A percentile compares a stretch with the other conserved stretches of the same genome.
Conservation (phyloP, 2,113 vertebrate genomes). For the Columbina picui region DNA sequence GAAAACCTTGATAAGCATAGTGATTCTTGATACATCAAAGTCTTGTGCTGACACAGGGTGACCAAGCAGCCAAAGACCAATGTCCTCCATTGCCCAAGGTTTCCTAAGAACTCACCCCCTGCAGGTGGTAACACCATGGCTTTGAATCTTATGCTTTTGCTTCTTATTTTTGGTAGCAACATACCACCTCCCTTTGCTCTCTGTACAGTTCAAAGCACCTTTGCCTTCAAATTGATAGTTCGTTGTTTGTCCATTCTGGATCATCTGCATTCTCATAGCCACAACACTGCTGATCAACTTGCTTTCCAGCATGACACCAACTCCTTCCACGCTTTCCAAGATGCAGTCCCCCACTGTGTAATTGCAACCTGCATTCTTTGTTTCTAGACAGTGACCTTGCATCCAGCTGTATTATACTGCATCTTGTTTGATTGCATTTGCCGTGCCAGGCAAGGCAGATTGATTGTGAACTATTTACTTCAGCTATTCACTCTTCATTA, state of each 20-base stretch:
- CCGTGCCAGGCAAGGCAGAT: background rate
- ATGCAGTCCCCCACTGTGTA: fast-evolving
- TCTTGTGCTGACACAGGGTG: background rate
- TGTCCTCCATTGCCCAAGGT: background rate
- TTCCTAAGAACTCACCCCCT: background rate
- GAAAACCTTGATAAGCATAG: fast-evolving
- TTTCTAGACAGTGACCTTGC: slow-evolving; percentile 22
- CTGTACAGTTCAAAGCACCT: background rate
- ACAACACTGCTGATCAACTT: fast-evolving
- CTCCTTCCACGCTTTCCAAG: background rate
- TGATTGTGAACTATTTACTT: slow-evolving; percentile 42
- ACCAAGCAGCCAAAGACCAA: background rate
- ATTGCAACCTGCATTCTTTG: background rate
- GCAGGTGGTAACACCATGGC: background rate
- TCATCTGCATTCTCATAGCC: background rate
- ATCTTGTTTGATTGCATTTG: background rate
- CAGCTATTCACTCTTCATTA: slow-evolving; percentile 53
- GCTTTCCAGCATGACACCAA: background rate
- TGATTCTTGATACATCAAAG: background rate
- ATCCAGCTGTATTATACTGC: background rate
- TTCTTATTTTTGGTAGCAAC: background rate
- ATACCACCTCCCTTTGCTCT: background rate
- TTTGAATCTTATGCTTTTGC: background rate
- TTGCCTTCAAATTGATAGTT: background rate
- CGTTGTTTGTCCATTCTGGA: background rate